phyloP scores from a whole-genome alignment of 2,797 vertebrate genomes.

The Sebastes variabilis region DNA sequence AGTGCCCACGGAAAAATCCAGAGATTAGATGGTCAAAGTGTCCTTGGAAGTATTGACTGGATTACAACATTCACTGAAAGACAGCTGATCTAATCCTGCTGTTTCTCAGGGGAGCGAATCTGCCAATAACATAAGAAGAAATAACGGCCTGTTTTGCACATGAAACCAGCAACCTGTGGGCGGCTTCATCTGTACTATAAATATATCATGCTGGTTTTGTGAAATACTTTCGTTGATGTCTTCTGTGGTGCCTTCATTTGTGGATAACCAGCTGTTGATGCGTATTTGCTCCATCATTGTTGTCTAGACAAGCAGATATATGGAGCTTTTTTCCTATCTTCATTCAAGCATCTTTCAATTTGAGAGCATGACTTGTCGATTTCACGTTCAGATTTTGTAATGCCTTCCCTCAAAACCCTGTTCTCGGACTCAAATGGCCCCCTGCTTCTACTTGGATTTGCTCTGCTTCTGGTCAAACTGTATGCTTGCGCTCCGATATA shows the following conservation, averaged over 20 bases:
- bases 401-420: no score
- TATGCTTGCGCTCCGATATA: no score
- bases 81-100: slow-evolving; percentile 52
- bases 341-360: no score
- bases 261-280: slow-evolving; percentile 1
- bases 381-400: no score
- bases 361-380: background rate
- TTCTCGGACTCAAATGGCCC: no score
- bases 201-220: background rate
- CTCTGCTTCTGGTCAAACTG: no score
- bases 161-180: slow-evolving; percentile 41
- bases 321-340: no score
- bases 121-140: slow-evolving; percentile 37
- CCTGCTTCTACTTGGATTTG: no score
- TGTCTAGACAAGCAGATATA: background rate
- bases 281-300: background rate
- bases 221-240: background rate
- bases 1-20: slow-evolving; percentile 34
- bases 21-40: slow-evolving; percentile 59
- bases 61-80: slow-evolving; percentile 39
- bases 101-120: slow-evolving; percentile 35
- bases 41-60: slow-evolving; percentile 64
- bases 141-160: slow-evolving; percentile 53
- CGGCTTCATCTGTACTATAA: slow-evolving; percentile 28
- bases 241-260: slow-evolving; percentile 12